phyloP scores from a whole-genome alignment of 1,140 invertebrate species.

The Ceratosolen solmsi region DNA sequence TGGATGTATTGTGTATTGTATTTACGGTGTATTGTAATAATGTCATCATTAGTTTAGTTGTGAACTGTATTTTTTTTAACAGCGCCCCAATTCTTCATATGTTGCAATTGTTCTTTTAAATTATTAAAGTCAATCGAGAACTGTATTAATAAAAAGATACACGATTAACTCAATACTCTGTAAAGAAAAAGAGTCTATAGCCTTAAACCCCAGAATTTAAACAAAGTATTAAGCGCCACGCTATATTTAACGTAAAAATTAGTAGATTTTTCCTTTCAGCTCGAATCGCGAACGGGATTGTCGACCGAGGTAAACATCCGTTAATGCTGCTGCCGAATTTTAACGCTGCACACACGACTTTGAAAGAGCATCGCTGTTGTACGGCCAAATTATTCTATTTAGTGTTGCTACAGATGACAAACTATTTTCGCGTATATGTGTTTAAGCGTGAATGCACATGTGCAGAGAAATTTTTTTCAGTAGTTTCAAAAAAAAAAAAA shows the following conservation, averaged over 20 bases:
- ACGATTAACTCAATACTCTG: background rate
- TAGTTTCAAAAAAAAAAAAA: too few relatives aligned
- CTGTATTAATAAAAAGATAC: slow-evolving; percentile 5
- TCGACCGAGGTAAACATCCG: slow-evolving; percentile 50
- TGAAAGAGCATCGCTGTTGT: slow-evolving; percentile 52
- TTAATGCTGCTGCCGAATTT: slow-evolving; percentile 51
- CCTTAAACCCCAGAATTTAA: slow-evolving; percentile 9
- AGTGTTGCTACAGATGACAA: slow-evolving; percentile 40
- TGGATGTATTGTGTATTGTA: slow-evolving; percentile 1
- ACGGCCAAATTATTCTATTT: slow-evolving; percentile 50
- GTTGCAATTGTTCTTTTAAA: background rate
- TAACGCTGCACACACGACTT: slow-evolving; percentile 50
- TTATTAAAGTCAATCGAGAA: slow-evolving; percentile 6
- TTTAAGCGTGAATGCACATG: slow-evolving; percentile 24
- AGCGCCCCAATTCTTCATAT: too few relatives aligned
- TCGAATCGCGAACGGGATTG: slow-evolving; percentile 52
- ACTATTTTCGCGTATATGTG: slow-evolving; percentile 19
- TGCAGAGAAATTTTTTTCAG: slow-evolving; percentile 20
- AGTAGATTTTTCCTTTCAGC: slow-evolving; percentile 53
- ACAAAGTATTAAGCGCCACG: background rate
- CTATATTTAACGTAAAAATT: slow-evolving; percentile 45
- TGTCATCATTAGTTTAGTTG: background rate
- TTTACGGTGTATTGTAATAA: slow-evolving; percentile 9
- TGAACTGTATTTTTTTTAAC: background rate
- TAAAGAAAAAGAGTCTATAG: background rate